Evolutionary conservation across 2,888 invertebrate species (phyloP).

Genomic region (Oscheius sp.): DNA sequence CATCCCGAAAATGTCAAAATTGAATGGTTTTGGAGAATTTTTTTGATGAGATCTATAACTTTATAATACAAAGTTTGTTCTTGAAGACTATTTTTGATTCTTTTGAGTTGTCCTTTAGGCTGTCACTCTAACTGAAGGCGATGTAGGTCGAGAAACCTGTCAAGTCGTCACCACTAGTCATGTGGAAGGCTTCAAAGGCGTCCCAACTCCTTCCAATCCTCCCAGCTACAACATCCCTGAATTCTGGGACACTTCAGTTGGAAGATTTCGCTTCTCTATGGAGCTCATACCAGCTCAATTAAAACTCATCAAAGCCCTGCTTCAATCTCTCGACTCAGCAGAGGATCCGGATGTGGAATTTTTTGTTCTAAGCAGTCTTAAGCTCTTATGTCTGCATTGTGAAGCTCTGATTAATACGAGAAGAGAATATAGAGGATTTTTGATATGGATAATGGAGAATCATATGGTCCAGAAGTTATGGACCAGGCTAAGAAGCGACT

Average conservation of each 20-base stretch:
- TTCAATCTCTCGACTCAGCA: conserved; percentile 76
- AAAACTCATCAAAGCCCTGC: conserved; percentile 88
- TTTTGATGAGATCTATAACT: no score
- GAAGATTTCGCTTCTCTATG: conserved; percentile 88
- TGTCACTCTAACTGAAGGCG: conserved; percentile 85
- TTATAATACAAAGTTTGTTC: no score
- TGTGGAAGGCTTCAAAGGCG: conserved; percentile 74
- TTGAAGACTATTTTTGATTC: no score
- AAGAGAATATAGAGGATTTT: conserved; percentile 78
- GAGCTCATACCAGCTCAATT: conserved; percentile 89
- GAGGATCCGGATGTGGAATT: conserved; percentile 89
- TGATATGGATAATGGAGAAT: conserved; percentile 78
- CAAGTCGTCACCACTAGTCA: conserved; percentile 82
- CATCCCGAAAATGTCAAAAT: no score
- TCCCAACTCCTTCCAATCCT: not conserved
- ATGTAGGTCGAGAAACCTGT: conserved; percentile 80
- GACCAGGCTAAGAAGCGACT: conserved; percentile 64
- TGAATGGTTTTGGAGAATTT: no score
- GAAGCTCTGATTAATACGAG: conserved; percentile 88
- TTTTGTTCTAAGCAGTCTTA: conserved; percentile 88
- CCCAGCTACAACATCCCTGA: conserved; percentile 43
- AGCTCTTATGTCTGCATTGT: conserved; percentile 88
- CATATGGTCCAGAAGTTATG: conserved; percentile 86
- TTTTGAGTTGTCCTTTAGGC: no score
- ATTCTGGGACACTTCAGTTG: conserved; percentile 91